These are phyloP conservation scores for Clarias platycephalus DNA, from an alignment of 2,797 vertebrate species.

Conservation along the genomic window DNA sequence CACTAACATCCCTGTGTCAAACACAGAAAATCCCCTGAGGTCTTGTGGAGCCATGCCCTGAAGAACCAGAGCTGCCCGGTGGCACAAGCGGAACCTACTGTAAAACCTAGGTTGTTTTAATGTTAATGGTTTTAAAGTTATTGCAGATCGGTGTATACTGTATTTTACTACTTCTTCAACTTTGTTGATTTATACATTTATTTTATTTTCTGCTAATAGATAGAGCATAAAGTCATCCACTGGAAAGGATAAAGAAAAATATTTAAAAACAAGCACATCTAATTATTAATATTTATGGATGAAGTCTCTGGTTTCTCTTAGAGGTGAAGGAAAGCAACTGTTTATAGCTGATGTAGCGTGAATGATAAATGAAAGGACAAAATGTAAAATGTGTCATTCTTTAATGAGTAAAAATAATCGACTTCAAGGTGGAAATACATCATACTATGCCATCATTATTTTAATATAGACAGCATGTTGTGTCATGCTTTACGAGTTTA, in stretches of 20 bases:
- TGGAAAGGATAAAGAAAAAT: neutral
- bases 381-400: neutral
- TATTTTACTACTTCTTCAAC: neutral
- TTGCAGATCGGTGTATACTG: too few species aligned
- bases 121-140: too few species aligned
- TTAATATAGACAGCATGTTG: too few species aligned
- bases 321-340: neutral
- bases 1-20: too few species aligned
- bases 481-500: neutral
- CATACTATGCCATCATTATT: neutral
- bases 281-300: neutral
- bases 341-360: neutral
- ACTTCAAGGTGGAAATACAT: neutral
- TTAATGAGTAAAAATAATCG: conserved; percentile 4
- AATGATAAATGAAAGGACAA: neutral
- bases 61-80: too few species aligned
- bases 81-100: too few species aligned
- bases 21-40: too few species aligned
- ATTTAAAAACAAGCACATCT: neutral
- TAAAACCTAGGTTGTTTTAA: too few species aligned
- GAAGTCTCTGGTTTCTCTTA: neutral
- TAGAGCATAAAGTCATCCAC: neutral
- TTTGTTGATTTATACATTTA: too few species aligned
- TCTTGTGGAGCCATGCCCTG: too few species aligned
- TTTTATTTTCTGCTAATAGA: neutral